Evolutionary conservation across 2,797 vertebrate species (phyloP).

Genomic region (Sebastes cheni): DNA sequence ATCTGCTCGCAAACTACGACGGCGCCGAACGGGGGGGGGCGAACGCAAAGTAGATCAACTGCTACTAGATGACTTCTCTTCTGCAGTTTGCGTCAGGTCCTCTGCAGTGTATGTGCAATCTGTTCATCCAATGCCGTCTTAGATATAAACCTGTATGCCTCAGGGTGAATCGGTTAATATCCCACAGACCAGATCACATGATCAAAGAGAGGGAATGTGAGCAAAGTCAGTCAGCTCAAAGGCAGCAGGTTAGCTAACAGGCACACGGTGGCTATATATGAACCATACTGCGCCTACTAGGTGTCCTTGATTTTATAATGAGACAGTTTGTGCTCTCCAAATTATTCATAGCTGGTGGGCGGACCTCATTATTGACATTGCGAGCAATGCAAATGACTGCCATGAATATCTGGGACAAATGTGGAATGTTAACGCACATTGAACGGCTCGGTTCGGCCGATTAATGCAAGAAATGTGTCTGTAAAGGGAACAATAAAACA

Average conservation of each 20-base stretch:
- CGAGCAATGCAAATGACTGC: slow-evolving; percentile 48
- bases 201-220: slow-evolving; percentile 58
- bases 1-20: slow-evolving; percentile 11
- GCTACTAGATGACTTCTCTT: background rate
- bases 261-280: slow-evolving; percentile 6
- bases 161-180: slow-evolving; percentile 26
- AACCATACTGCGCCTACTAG: background rate
- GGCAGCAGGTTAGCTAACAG: slow-evolving; percentile 35
- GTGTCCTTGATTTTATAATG: slow-evolving; percentile 62
- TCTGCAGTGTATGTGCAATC: background rate
- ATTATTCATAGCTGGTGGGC: slow-evolving; percentile 65
- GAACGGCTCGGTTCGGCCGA: background rate
- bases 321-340: slow-evolving; percentile 40
- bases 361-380: slow-evolving; percentile 64
- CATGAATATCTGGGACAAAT: slow-evolving; percentile 37
- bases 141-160: slow-evolving; percentile 30
- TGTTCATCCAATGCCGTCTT: slow-evolving; percentile 16
- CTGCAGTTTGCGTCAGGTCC: background rate
- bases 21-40: background rate
- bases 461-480: background rate
- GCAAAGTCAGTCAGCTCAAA: slow-evolving; percentile 38
- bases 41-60: background rate
- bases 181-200: slow-evolving; percentile 37
- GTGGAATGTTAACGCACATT: slow-evolving; percentile 18
- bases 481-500: background rate